Evolutionary conservation across 2,888 invertebrate species (phyloP).

Genomic region (Phragmatobia fuliginosa): DNA sequence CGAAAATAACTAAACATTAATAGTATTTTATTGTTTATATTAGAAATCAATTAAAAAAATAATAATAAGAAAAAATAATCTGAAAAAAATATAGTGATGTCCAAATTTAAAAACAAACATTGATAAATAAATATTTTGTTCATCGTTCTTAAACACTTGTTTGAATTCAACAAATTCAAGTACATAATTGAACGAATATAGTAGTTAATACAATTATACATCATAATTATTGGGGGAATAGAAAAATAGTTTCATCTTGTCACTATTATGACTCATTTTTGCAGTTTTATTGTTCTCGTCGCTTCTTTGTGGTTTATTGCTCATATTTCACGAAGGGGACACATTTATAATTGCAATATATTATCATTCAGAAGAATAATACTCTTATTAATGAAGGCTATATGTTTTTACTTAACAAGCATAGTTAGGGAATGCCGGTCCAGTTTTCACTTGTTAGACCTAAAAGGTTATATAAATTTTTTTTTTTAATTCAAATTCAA

Average conservation of each 20-base stretch:
- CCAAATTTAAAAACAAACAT: conserved; percentile 34
- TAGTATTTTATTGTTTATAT: conserved; percentile 25
- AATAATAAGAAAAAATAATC: conserved; percentile 41
- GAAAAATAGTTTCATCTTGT: not conserved
- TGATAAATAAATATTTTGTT: conserved; percentile 34
- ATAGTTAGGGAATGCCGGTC: not conserved
- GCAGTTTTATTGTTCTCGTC: not conserved
- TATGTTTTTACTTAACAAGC: not conserved
- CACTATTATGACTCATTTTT: not conserved
- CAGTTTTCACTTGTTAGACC: not conserved
- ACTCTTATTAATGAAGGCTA: not conserved
- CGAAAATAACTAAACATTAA: conserved; percentile 72
- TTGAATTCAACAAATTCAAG: not conserved
- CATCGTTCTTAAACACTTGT: not conserved
- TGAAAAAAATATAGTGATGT: conserved; percentile 44
- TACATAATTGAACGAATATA: not conserved
- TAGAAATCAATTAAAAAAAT: conserved; percentile 30
- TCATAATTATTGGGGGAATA: not conserved
- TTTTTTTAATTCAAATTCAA: no score
- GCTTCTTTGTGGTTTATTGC: not conserved
- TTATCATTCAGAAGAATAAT: not conserved
- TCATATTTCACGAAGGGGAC: not conserved
- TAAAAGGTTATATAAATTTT: no score
- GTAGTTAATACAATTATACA: not conserved
- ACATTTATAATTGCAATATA: not conserved